Conservation (phyloP, 1,140 invertebrate genomes). For the Drosophila burlai region DNA sequence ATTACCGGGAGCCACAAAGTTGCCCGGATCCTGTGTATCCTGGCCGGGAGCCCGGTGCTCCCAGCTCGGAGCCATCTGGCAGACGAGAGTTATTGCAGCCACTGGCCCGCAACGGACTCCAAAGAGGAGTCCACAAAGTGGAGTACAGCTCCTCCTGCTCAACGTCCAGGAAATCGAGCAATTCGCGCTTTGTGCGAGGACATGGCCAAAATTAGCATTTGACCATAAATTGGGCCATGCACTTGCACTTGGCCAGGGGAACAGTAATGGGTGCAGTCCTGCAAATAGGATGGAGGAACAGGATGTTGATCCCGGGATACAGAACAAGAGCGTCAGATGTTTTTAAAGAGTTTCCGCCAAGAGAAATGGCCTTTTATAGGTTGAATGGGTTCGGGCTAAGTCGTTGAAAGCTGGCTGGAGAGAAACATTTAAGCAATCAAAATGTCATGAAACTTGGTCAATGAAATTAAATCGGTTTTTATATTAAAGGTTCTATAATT, state of each 20-base stretch:
- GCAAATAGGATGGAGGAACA: background rate
- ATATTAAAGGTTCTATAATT: background rate
- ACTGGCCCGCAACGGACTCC: constrained; percentile 43
- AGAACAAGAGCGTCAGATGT: constrained; percentile 32
- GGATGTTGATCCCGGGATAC: constrained; percentile 4
- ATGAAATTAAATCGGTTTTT: constrained; percentile 6
- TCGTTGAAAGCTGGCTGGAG: background rate
- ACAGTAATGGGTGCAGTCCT: constrained; percentile 24
- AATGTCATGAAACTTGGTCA: background rate
- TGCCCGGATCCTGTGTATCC: constrained; percentile 20
- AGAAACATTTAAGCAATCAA: background rate
- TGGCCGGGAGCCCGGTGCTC: constrained; percentile 46
- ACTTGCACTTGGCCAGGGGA: constrained; percentile 51
- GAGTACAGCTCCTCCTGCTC: constrained; percentile 12
- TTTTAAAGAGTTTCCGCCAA: constrained; percentile 22
- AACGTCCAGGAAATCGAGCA: constrained; percentile 33
- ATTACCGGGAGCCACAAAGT: constrained; percentile 67
- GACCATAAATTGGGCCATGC: constrained; percentile 70
- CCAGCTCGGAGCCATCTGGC: constrained; percentile 54
- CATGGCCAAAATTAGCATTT: constrained; percentile 74
- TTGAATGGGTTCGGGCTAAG: constrained; percentile 3
- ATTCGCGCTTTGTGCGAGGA: constrained; percentile 66
- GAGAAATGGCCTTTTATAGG: constrained; percentile 5
- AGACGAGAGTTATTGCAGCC: constrained; percentile 70
- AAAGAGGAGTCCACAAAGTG: constrained; percentile 29